Evolutionary conservation across 2,888 invertebrate species (phyloP), one percentile per base, ranked within the genome.

Genomic region (Tineola bisselliella): DNA sequence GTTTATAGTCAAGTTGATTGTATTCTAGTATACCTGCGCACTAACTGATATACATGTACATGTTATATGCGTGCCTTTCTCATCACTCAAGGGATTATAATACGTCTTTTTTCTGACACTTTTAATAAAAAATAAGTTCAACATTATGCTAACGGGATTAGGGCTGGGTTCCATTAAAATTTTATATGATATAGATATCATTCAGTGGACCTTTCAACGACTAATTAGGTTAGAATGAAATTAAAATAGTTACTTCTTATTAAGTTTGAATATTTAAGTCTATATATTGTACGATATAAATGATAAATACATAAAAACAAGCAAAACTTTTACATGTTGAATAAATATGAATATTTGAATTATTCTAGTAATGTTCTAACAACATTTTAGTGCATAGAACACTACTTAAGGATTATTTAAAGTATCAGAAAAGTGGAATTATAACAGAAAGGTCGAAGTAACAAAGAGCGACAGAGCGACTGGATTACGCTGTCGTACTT

Each of bases 401-500:
- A 17, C 10, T 10, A 17, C 48, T 48, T 77, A 74, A 73, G 67
- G 72, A 74, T 79, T 72, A 77, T 81, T 79, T 75, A 75, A 77
- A 77, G 77, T 79, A 80, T 81, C 81, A 83, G 78, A 81, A 81
- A 79, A 81, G 74, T 79, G 76, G 81, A 79, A 83, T 82, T 74
- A 81, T 83, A 82, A 76, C 78, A 77, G 76, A 81, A 74, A 81
- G 79, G 77, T 79, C 77, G 81, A 74, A 74, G 74, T 79, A 83
- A 84, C 83, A 84, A 84, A 84, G 84, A 81, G 70, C 79, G 79
- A 77, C 82, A 80, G 77, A 71, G 78, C 81, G 83, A 76, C 82
- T 81, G 86, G 86, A 83, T 87, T 86, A 86, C 84, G 77, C 84
- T 84, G 86, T 86, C 86, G 83, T 81, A 78, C 81, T 84, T 83